These are phyloP conservation scores for Teleogryllus oceanicus DNA, from an alignment of 2,888 invertebrate species.

Conservation along the genomic window DNA sequence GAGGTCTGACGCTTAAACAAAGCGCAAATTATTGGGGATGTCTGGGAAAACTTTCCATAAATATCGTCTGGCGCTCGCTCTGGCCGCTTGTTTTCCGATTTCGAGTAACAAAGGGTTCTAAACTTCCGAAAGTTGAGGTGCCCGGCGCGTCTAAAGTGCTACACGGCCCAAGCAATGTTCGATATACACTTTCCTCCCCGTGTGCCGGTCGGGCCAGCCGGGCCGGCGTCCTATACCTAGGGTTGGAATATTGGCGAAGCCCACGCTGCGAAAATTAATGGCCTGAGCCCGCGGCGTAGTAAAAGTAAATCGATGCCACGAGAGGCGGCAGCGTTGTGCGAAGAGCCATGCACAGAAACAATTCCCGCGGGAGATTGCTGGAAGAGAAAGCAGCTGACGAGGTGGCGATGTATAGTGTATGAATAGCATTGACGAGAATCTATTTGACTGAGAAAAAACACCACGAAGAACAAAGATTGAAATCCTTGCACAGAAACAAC, in stretches of 20 bases:
- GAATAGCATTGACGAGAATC: no score
- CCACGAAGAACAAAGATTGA: not conserved
- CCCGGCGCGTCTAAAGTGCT: not conserved
- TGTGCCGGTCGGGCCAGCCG: not conserved
- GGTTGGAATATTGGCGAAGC: not conserved
- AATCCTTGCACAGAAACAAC: not conserved
- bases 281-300: not conserved
- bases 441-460: not conserved
- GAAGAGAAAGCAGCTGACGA: no score
- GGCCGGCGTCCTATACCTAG: slow-evolving; percentile 1
- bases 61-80: not conserved
- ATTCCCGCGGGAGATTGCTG: no score
- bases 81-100: not conserved
- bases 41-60: not conserved
- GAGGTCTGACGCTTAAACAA: not conserved
- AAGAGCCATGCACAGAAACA: no score
- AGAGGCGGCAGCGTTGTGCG: not conserved
- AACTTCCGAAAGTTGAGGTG: not conserved
- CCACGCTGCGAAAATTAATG: not conserved
- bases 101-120: not conserved
- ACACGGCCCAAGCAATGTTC: not conserved
- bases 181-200: not conserved
- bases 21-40: slow-evolving; percentile 1
- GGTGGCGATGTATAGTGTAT: no score
- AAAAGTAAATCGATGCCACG: not conserved